phyloP scores from a whole-genome alignment of 2,888 invertebrate species.

The Tribolium freemani region DNA sequence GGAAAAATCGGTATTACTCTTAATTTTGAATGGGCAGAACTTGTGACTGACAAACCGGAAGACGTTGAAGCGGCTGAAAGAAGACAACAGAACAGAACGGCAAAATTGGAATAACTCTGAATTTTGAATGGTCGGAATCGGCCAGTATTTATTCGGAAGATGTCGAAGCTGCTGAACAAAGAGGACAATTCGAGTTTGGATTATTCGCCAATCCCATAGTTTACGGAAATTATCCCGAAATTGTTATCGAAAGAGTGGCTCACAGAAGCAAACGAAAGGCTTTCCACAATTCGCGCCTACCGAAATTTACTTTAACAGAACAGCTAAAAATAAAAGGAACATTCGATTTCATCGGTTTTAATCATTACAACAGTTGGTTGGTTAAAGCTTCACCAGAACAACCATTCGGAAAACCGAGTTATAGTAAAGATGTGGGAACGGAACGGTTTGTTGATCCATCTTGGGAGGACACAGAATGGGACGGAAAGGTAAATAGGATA shows the following conservation, averaged over 20 bases:
- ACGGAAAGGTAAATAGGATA: constrained; percentile 64
- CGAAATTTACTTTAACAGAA: constrained; percentile 74
- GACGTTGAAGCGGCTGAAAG: constrained; percentile 70
- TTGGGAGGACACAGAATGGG: constrained; percentile 53
- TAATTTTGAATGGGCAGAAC: constrained; percentile 70
- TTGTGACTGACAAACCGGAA: constrained; percentile 65
- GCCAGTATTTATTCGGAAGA: constrained; percentile 70
- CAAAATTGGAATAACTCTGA: constrained; percentile 61
- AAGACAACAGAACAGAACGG: constrained; percentile 69
- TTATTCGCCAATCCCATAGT: constrained; percentile 72
- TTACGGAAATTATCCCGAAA: constrained; percentile 76
- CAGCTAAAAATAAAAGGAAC: constrained; percentile 73
- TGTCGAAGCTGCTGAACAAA: constrained; percentile 73
- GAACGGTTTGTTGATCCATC: neutral
- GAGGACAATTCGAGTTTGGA: constrained; percentile 49
- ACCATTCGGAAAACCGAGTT: neutral
- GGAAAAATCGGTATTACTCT: constrained; percentile 70
- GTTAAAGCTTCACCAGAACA: constrained; percentile 67
- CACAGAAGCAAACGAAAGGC: constrained; percentile 73
- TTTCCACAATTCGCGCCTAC: constrained; percentile 74
- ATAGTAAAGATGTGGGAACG: neutral
- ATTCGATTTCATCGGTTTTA: constrained; percentile 81
- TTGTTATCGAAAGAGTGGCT: constrained; percentile 74
- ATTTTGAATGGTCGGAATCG: constrained; percentile 76
- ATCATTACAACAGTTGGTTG: constrained; percentile 78